Percentiles rank a stretch among this genome's conserved stretches.
These are phyloP conservation scores for Falco rusticolus DNA, from an alignment of 2,797 vertebrate genomes.

Conservation along the genomic window DNA sequence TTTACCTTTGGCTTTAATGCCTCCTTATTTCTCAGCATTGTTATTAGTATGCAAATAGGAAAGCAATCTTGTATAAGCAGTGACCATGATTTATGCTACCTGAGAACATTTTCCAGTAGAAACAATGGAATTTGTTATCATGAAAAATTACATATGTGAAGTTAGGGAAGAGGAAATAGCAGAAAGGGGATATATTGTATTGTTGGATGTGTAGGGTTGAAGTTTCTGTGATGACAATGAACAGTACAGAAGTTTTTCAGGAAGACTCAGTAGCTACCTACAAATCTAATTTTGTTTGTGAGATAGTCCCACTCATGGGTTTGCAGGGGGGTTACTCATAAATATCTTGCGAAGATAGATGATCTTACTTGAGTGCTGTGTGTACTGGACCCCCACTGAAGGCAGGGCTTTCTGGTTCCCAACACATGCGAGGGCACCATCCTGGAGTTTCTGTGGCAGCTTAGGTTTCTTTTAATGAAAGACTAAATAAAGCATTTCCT, in stretches of 20 bases:
- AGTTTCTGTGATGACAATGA: not conserved
- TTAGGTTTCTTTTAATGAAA: not conserved
- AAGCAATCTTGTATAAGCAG: not conserved
- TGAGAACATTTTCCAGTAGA: not conserved
- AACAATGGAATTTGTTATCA: not conserved
- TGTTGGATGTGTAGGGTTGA: not conserved
- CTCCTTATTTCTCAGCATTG: not conserved
- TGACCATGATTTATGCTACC: not conserved
- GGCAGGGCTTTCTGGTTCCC: not conserved
- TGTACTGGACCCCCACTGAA: not conserved
- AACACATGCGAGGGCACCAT: not conserved
- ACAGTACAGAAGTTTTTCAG: not conserved
- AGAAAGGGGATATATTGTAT: not conserved
- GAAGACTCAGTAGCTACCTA: not conserved
- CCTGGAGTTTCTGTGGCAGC: not conserved
- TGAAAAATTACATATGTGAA: not conserved
- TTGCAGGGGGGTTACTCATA: not conserved
- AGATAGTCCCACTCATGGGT: not conserved
- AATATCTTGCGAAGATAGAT: too few relatives aligned
- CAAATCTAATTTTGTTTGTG: not conserved
- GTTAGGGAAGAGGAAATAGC: not conserved
- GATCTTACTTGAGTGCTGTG: not conserved
- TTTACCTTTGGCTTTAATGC: conserved; percentile 11
- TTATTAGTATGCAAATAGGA: conserved; percentile 8
- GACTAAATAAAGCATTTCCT: not conserved